Evolutionary conservation across 2,113 vertebrate genomes (phyloP).

Genomic region (Cephalopterus ornatus): DNA sequence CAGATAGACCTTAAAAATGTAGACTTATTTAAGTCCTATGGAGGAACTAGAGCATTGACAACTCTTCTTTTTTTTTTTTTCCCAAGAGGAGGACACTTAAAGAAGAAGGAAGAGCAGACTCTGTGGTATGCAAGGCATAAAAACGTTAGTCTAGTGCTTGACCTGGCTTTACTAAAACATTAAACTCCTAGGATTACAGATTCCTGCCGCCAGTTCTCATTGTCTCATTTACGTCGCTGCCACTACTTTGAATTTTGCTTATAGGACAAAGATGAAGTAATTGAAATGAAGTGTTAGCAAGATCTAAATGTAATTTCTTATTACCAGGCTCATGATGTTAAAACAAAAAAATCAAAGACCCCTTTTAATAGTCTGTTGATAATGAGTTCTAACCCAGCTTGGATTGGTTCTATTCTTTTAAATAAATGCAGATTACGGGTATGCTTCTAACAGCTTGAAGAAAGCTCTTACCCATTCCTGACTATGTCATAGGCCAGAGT

Average conservation of each 20-base stretch:
- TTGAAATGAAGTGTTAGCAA: neutral
- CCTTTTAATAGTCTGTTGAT: neutral
- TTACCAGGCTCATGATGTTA: neutral
- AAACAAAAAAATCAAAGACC: neutral
- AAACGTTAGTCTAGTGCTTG: neutral
- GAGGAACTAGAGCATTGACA: neutral
- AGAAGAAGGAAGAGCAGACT: neutral
- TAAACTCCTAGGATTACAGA: neutral
- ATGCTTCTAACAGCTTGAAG: neutral
- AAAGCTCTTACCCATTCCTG: constrained; percentile 67
- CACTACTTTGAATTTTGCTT: neutral
- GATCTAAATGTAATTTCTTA: neutral
- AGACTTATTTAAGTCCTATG: neutral
- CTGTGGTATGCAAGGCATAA: neutral
- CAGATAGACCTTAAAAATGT: neutral
- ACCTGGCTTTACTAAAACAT: neutral
- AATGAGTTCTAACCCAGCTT: neutral
- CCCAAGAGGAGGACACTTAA: neutral
- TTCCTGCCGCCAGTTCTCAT: neutral
- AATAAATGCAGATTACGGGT: neutral
- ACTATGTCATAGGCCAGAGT: constrained; percentile 63
- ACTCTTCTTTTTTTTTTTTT: neutral
- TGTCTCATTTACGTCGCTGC: neutral
- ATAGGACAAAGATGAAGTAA: neutral
- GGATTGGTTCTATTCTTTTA: neutral